Conservation (phyloP, 2,797 vertebrate species). For the Rhinogobio ventralis region DNA sequence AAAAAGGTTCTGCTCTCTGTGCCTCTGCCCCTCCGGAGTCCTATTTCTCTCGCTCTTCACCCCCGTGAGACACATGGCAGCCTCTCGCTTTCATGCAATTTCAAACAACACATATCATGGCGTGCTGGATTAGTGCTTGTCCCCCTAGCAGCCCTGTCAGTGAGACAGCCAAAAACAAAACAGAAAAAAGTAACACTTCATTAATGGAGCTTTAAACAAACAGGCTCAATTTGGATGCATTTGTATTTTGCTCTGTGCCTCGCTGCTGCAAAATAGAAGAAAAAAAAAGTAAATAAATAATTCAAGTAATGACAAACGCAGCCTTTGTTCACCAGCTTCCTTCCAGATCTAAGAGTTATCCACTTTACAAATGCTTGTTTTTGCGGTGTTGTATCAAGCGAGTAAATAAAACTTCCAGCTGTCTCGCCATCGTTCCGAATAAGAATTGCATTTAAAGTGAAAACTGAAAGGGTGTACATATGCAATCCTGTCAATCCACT, state of each 20-base stretch:
- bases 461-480: constrained; percentile 29
- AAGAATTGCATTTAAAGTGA: constrained; percentile 33
- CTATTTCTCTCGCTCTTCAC: constrained; percentile 60
- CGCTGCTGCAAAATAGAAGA: constrained; percentile 11
- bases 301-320: constrained; percentile 39
- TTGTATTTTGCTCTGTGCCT: constrained; percentile 39
- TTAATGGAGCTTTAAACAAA: constrained; percentile 71
- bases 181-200: constrained; percentile 69
- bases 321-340: constrained; percentile 40
- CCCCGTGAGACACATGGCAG: constrained; percentile 71
- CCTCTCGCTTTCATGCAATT: constrained; percentile 71
- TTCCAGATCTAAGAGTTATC: constrained; percentile 51
- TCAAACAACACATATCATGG: constrained; percentile 71
- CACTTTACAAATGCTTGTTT: constrained; percentile 52
- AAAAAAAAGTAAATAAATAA: constrained; percentile 42
- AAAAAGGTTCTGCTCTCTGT: constrained; percentile 62
- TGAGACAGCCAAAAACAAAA: constrained; percentile 51
- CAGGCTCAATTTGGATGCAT: constrained; percentile 60
- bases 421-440: constrained; percentile 31
- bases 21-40: constrained; percentile 67
- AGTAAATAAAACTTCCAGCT: constrained; percentile 41
- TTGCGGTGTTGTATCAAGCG: constrained; percentile 39
- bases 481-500: constrained; percentile 33
- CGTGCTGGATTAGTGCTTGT: constrained; percentile 67
- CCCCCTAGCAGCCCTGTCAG: constrained; percentile 63